Evolutionary conservation across 1,140 invertebrate genomes (phyloP).

Genomic region (Drosophila sturtevanti): DNA sequence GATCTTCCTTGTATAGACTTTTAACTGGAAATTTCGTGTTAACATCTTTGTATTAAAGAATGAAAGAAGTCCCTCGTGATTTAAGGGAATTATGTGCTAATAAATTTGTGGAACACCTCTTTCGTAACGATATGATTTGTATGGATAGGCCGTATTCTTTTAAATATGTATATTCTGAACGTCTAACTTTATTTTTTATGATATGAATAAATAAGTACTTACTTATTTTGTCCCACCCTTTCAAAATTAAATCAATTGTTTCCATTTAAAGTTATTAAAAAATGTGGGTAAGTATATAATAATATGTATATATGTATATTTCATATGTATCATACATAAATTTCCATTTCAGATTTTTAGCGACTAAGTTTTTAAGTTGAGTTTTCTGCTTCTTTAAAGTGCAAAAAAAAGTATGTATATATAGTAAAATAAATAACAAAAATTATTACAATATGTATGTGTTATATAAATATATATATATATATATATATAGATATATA

Average conservation of each 20-base stretch:
- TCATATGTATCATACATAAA: slow-evolving; percentile 75
- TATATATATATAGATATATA: not conserved
- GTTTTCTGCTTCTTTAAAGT: slow-evolving; percentile 31
- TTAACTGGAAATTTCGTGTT: too few relatives aligned
- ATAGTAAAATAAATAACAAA: slow-evolving; percentile 53
- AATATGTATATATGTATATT: slow-evolving; percentile 66
- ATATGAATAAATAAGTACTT: not conserved
- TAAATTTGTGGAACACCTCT: too few relatives aligned
- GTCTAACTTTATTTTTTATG: too few relatives aligned
- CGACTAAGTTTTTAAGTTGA: slow-evolving; percentile 60
- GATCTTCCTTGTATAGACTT: too few relatives aligned
- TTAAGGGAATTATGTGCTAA: too few relatives aligned
- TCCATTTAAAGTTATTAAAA: not conserved
- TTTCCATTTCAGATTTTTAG: slow-evolving; percentile 60
- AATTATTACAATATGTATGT: slow-evolving; percentile 42
- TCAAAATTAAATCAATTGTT: not conserved
- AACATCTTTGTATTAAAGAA: too few relatives aligned
- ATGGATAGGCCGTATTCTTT: too few relatives aligned
- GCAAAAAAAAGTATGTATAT: slow-evolving; percentile 42
- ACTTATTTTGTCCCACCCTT: not conserved
- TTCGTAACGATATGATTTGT: too few relatives aligned
- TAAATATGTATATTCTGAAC: too few relatives aligned
- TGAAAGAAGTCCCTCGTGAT: too few relatives aligned
- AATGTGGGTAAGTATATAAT: not conserved
- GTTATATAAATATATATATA: not conserved